phyloP scores from a whole-genome alignment of 2,888 invertebrate species.

The Clistopyga incitator region DNA sequence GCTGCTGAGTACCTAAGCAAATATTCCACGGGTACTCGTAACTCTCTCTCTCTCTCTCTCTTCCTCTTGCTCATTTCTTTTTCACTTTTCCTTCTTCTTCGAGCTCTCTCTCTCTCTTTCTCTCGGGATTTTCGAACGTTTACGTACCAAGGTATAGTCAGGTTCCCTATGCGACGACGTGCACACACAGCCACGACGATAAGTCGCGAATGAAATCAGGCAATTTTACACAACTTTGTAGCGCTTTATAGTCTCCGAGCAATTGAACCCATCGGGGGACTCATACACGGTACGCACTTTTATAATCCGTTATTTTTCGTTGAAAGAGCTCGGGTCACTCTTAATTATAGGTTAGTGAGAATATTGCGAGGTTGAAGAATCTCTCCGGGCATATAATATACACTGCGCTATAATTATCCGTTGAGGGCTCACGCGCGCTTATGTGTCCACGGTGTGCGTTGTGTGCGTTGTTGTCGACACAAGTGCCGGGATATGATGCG shows the following conservation, averaged over 20 bases:
- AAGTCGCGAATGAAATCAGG: slow-evolving; percentile 42
- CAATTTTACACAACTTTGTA: slow-evolving; percentile 25
- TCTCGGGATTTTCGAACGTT: slow-evolving; percentile 32
- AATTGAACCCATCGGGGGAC: slow-evolving; percentile 4
- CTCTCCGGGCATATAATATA: slow-evolving; percentile 13
- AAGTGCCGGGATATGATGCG: not conserved
- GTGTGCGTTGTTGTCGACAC: not conserved
- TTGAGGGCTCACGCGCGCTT: slow-evolving; percentile 15
- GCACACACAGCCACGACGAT: slow-evolving; percentile 30
- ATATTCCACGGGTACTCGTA: slow-evolving; percentile 52
- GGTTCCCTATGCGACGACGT: not conserved
- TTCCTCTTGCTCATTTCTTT: slow-evolving; percentile 38
- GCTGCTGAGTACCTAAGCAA: slow-evolving; percentile 61
- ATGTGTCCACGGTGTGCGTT: not conserved
- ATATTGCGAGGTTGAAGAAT: slow-evolving; percentile 32
- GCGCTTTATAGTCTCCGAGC: not conserved
- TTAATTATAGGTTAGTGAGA: slow-evolving; percentile 37
- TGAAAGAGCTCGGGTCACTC: slow-evolving; percentile 4
- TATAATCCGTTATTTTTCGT: not conserved
- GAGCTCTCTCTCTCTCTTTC: slow-evolving; percentile 12
- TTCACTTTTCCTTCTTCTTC: slow-evolving; percentile 1
- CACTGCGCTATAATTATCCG: slow-evolving; percentile 14
- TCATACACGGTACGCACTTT: slow-evolving; percentile 18
- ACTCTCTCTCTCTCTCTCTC: slow-evolving; percentile 5
- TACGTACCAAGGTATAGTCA: slow-evolving; percentile 21